These are phyloP conservation scores for Orchesella cincta DNA, from an alignment of 1,140 invertebrate genomes.

Conservation along the genomic window DNA sequence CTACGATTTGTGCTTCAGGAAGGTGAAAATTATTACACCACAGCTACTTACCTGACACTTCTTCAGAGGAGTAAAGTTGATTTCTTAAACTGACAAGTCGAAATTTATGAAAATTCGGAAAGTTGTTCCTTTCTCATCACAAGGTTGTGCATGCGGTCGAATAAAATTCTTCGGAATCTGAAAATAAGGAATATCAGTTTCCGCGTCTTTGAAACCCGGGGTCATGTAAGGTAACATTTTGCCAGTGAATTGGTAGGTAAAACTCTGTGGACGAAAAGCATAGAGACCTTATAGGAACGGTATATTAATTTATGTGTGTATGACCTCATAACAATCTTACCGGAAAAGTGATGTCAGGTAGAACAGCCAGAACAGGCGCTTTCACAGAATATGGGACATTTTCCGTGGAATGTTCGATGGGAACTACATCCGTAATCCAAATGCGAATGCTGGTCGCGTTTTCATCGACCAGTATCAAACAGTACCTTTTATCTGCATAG, in stretches of 20 bases:
- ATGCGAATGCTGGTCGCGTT: no score
- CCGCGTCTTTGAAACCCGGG: background rate
- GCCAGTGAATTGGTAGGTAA: background rate
- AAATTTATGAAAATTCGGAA: background rate
- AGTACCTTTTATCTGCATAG: no score
- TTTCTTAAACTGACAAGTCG: no score
- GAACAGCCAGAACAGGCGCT: no score
- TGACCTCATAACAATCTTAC: background rate
- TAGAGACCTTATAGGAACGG: background rate
- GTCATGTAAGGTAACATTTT: background rate
- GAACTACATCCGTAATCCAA: no score
- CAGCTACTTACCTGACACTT: no score
- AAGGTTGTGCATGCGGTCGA: background rate
- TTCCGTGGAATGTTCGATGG: no score
- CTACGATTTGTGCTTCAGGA: background rate
- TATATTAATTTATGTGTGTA: background rate
- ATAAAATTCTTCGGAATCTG: background rate
- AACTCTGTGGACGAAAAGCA: background rate
- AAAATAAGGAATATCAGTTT: background rate
- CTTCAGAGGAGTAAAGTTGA: no score
- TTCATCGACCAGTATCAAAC: no score
- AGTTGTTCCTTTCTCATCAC: background rate
- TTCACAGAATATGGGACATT: no score
- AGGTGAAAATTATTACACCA: no score
- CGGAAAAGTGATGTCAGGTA: no score